These are phyloP conservation scores for Fragum whitleyi DNA, from an alignment of 2,888 invertebrate genomes.

Conservation along the genomic window DNA sequence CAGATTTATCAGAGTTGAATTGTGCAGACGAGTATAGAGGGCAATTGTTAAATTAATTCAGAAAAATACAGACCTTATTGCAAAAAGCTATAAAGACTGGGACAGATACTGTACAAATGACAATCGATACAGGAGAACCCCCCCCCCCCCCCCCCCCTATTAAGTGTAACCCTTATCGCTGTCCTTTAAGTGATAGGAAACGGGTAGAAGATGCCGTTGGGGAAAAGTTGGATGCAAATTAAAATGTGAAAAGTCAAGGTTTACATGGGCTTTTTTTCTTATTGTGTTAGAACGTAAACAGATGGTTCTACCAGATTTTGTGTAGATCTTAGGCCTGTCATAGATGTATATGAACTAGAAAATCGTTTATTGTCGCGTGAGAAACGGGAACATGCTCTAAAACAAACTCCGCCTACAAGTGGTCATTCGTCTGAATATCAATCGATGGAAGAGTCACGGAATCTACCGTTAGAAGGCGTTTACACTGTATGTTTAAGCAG, in stretches of 20 bases:
- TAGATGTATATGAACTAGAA: too few species aligned
- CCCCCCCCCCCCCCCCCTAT: background rate
- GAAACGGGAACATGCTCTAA: too few species aligned
- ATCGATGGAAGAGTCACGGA: too few species aligned
- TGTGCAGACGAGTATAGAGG: too few species aligned
- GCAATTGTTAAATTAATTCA: too few species aligned
- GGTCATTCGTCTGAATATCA: too few species aligned
- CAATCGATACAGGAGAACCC: too few species aligned
- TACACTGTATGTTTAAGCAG: too few species aligned
- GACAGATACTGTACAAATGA: slow-evolving; percentile 4
- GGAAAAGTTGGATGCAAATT: background rate
- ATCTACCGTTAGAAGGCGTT: too few species aligned
- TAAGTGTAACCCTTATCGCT: background rate
- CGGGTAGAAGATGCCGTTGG: background rate
- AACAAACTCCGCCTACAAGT: too few species aligned
- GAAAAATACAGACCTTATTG: background rate
- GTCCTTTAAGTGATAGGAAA: background rate
- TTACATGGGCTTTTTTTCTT: background rate
- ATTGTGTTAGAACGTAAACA: background rate
- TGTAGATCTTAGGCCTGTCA: background rate
- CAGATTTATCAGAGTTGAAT: too few species aligned
- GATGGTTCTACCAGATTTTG: background rate
- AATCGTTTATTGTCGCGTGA: too few species aligned
- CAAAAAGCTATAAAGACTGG: background rate
- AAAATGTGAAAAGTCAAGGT: slow-evolving; percentile 10